Base-by-base conservation (phyloP, 2,797 vertebrate genomes). In the Manis pentadactyla region DNA sequence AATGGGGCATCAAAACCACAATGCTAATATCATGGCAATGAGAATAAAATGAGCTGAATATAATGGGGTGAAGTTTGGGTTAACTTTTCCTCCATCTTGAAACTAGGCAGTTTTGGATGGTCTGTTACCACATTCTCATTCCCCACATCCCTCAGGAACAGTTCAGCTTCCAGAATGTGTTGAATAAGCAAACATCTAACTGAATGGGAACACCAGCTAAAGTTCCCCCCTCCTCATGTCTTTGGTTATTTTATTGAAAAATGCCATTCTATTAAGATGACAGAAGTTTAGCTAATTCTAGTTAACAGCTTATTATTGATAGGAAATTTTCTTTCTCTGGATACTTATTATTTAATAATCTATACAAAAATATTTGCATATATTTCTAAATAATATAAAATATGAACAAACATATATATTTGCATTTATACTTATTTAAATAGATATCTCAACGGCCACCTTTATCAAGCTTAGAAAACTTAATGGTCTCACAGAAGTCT, bases 401-500 rank as follows among this genome's bases (percentile, higher is more conserved):
- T 46, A 42, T n/a, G 91, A 74, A 63, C 31, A 73, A 61, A 49
- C 4, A 11, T 55, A 57, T 68, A 18, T 73, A 90, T 68, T 93
- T 86, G 53, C 5, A 83, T 1, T 42, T 74, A 15, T 75, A 2
- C 57, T 10, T 53, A 94, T 97, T 79, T 4, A 51, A 97, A 81
- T 92, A 98, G 95, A 82, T 96, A 81, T 97, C 97, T 94, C 96
- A 97, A 3, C 97, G 83, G 37, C 94, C 97, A 95, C 98, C 97
- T 66, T 95, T 97, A 78, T 97, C 75, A 34, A 97, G 98, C 37
- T 90, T 98, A 64, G 97, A 98, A 96, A 94, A 86, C 93, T 91
- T 97, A 82, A 96, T 98, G 96, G 94, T 96, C 37, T 97, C 98
- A 87, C 98, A 98, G 95, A 98, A 98, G 92, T 98, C 97, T 88